These are phyloP conservation scores for Trichonephila inaurata DNA, from an alignment of 1,140 invertebrate genomes.

Conservation along the genomic window DNA sequence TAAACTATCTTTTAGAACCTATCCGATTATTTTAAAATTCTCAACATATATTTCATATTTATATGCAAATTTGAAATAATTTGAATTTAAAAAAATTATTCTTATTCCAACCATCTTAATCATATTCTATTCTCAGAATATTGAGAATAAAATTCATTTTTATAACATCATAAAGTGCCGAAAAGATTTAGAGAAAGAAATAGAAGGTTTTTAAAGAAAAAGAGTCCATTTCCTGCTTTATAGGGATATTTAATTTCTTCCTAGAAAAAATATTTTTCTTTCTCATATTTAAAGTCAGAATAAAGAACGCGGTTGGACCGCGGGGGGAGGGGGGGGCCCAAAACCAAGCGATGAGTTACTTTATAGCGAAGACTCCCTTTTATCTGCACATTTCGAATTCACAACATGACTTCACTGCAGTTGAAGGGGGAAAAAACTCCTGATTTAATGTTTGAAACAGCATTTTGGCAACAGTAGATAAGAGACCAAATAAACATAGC, in stretches of 20 bases:
- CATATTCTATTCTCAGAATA: background rate
- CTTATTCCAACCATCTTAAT: too few species aligned
- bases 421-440: background rate
- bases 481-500: constrained; percentile 64
- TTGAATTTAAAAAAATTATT: too few species aligned
- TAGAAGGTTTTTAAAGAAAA: background rate
- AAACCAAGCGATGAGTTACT: constrained; percentile 35
- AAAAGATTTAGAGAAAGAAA: background rate
- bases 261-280: background rate
- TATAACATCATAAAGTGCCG: background rate
- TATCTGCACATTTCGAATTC: constrained; percentile 61
- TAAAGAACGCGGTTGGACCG: background rate
- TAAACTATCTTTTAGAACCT: too few species aligned
- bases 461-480: constrained; percentile 54
- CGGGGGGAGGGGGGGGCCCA: rapidly evolving
- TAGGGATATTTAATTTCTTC: constrained; percentile 18
- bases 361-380: background rate
- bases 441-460: constrained; percentile 62
- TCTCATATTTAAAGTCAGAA: background rate
- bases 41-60: too few species aligned
- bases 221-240: background rate
- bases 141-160: background rate
- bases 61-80: too few species aligned
- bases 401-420: constrained; percentile 24
- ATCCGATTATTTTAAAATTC: too few species aligned